Evolutionary conservation across 2,113 vertebrate genomes (phyloP), one percentile per base, ranked within the genome.

Genomic region (Crotophaga sulcirostris): DNA sequence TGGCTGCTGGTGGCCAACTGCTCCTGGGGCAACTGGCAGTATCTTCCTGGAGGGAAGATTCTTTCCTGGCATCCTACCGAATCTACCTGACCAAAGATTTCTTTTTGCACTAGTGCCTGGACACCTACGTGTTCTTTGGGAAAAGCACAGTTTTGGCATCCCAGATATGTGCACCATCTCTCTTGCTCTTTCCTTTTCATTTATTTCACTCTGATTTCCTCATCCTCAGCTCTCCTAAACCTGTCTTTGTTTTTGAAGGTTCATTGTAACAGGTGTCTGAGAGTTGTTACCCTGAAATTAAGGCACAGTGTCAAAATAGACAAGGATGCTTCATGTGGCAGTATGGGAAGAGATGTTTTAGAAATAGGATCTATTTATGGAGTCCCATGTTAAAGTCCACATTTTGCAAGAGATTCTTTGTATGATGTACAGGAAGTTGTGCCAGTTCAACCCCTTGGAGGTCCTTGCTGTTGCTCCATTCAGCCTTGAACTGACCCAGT

Each of bases 31-130:
- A 70, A 9, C 38, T 58, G 54, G 62, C 40, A 79, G 4, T 51
- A 17, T 34, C 67, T 69, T 56, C 19, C 45, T 49, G 45, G 40
- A 67, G 49, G 45, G 29, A 28, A 73, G 75, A 38, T 92, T 90
- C 75, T 64, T 34, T 58, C 77, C 63, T 92, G 62, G 29, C 68
- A 44, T 44, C 29, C 56, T 40, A 45, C 40, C 72, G 69, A 5
- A 74, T 44, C 67, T 10, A 5, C 68, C 45, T 73, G 55, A 38
- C 20, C 15, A 20, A 73, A 73, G 6, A 51, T 87, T 58, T 20
- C 44, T 44, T 51, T 34, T 34, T 29, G 4, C 34, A n/a, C 42
- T n/a, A 0, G 0, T 68, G 49, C 13, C 62, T 76, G 59, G n/a
- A 70, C 40, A 63, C 44, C 21, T 59, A 29, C 49, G 29, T 38